Percentiles rank a stretch among this genome's conserved stretches.
phyloP scores from a whole-genome alignment of 1,140 invertebrate genomes.

The Drosophila novamexicana region DNA sequence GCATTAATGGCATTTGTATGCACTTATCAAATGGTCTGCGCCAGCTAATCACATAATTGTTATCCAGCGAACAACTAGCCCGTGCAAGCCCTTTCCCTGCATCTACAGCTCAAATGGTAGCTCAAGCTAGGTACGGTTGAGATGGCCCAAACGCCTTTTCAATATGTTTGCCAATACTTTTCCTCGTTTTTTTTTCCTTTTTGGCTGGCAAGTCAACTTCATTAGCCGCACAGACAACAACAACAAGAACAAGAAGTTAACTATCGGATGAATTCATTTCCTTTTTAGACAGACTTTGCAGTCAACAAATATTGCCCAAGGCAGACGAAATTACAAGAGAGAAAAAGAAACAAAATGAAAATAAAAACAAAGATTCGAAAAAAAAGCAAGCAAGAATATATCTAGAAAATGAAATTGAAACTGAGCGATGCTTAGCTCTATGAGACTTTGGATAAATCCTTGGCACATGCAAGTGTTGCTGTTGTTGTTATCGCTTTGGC shows the following conservation, averaged over 20 bases:
- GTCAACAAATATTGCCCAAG: too few relatives aligned
- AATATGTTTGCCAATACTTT: neutral
- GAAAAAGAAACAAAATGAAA: constrained; percentile 13
- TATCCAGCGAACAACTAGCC: neutral
- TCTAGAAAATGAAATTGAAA: constrained; percentile 16
- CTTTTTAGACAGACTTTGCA: constrained; percentile 60
- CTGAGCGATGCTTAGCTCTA: constrained; percentile 8
- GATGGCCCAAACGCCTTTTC: neutral
- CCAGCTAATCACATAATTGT: constrained; percentile 14
- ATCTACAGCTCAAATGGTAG: constrained; percentile 3
- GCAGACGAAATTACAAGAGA: constrained; percentile 16
- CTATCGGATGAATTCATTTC: constrained; percentile 78
- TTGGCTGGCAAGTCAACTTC: constrained; percentile 59
- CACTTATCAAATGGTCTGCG: constrained; percentile 3
- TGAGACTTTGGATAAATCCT: constrained; percentile 25
- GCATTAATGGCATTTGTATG: neutral
- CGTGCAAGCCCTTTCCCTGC: neutral
- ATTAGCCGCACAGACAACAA: constrained; percentile 53
- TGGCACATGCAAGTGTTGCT: constrained; percentile 16
- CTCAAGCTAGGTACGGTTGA: constrained; percentile 32
- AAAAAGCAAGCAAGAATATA: neutral
- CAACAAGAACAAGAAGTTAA: constrained; percentile 32
- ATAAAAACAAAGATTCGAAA: constrained; percentile 16
- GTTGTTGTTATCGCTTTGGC: constrained; percentile 50
- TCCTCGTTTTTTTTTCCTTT: neutral